Percentiles rank a stretch among this genome's conserved stretches.
Conservation (phyloP, 2,113 vertebrate genomes). For the Zapus hudsonius region DNA sequence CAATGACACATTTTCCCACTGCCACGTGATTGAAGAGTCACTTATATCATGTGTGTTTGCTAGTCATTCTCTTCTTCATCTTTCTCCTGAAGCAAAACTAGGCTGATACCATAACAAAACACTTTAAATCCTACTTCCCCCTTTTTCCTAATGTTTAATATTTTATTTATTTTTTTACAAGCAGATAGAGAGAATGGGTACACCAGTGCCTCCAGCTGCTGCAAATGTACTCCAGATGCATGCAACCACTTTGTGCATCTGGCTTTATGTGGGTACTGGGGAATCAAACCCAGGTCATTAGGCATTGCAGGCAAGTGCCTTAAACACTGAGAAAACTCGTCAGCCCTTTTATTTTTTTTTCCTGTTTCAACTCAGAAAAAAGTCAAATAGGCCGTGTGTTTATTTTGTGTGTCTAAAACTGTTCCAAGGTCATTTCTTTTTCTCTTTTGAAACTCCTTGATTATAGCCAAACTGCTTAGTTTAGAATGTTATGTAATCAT, state of each 20-base stretch:
- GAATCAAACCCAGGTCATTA: too few relatives aligned
- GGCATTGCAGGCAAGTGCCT: too few relatives aligned
- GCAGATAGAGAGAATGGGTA: too few relatives aligned
- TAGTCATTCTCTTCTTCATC: neutral
- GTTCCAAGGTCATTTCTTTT: conserved; percentile 35
- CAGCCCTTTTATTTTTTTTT: too few relatives aligned
- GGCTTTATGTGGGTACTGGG: too few relatives aligned
- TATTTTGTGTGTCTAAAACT: conserved; percentile 16
- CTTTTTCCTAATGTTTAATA: neutral
- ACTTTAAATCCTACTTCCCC: neutral
- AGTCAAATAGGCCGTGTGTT: neutral
- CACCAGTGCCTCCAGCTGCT: too few relatives aligned
- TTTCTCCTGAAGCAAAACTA: conserved; percentile 35
- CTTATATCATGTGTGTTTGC: neutral
- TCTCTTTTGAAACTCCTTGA: conserved; percentile 5
- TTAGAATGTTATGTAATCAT: neutral
- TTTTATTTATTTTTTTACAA: too few relatives aligned
- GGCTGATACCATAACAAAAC: conserved; percentile 37
- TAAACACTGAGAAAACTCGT: too few relatives aligned
- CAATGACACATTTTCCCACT: conserved; percentile 6
- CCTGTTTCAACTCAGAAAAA: conserved; percentile 27
- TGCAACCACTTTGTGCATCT: too few relatives aligned
- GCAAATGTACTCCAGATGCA: too few relatives aligned
- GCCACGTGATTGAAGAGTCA: neutral
- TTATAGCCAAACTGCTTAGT: neutral